These are phyloP conservation scores for Mesembrinibis cayennensis DNA, from an alignment of 2,113 vertebrate genomes.

Conservation along the genomic window DNA sequence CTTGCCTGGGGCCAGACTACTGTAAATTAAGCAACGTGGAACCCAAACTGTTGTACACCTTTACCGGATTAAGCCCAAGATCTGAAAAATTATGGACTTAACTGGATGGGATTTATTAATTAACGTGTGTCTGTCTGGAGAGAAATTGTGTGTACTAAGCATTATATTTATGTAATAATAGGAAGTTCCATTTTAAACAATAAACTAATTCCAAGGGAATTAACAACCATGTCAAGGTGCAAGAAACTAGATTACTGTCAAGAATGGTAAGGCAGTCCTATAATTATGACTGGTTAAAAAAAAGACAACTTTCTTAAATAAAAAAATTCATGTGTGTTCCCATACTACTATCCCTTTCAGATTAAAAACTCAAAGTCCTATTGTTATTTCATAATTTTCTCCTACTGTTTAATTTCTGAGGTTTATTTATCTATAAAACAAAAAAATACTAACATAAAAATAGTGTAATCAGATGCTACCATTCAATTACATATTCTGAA, in stretches of 20 bases:
- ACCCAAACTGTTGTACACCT: not conserved
- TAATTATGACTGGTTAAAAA: not conserved
- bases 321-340: not conserved
- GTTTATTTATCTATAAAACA: not conserved
- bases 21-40: not conserved
- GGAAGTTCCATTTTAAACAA: not conserved
- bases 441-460: not conserved
- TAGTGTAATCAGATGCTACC: not conserved
- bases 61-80: not conserved
- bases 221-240: not conserved
- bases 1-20: rapidly evolving
- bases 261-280: not conserved
- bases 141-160: not conserved
- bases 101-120: not conserved
- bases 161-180: not conserved
- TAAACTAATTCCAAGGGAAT: not conserved
- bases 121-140: not conserved
- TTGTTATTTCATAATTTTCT: not conserved
- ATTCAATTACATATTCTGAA: not conserved
- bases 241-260: not conserved
- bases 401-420: not conserved
- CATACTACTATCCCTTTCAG: not conserved
- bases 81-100: not conserved
- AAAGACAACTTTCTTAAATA: not conserved
- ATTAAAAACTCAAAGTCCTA: not conserved